A percentile compares a stretch with the other conserved stretches of the same genome.
phyloP scores from a whole-genome alignment of 2,113 vertebrate genomes.

The Todiramphus chloris region DNA sequence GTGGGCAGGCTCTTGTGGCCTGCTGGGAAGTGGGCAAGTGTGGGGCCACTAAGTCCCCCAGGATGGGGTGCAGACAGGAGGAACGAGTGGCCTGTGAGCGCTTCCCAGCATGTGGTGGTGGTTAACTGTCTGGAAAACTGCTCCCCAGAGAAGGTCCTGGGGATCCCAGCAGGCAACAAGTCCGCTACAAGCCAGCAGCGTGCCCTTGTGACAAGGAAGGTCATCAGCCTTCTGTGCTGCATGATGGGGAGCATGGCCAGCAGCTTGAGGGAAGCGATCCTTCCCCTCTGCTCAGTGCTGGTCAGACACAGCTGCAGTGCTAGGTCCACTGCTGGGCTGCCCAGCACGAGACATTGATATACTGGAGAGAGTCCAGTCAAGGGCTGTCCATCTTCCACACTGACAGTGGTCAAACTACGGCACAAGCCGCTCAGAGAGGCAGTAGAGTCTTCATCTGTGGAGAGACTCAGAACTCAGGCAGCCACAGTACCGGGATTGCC shows the following conservation, averaged over 20 bases:
- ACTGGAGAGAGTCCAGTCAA: neutral
- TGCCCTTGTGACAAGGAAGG: neutral
- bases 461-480: rapidly evolving
- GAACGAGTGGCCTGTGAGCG: neutral
- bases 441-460: rapidly evolving
- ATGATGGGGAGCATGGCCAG: neutral
- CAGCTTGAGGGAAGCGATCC: neutral
- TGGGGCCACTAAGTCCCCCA: neutral
- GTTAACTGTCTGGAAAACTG: neutral
- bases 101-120: neutral
- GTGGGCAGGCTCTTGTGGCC: neutral
- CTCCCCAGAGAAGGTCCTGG: neutral
- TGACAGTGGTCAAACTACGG: neutral
- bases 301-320: neutral
- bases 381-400: neutral
- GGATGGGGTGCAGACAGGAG: neutral
- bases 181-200: neutral
- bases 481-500: rapidly evolving
- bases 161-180: neutral
- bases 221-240: too few relatives aligned
- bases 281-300: neutral
- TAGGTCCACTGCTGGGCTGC: neutral
- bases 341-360: neutral
- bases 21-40: neutral
- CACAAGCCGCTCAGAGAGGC: neutral